phyloP scores from a whole-genome alignment of 2,888 invertebrate species.

The Himalopsyche kuldschensis region DNA sequence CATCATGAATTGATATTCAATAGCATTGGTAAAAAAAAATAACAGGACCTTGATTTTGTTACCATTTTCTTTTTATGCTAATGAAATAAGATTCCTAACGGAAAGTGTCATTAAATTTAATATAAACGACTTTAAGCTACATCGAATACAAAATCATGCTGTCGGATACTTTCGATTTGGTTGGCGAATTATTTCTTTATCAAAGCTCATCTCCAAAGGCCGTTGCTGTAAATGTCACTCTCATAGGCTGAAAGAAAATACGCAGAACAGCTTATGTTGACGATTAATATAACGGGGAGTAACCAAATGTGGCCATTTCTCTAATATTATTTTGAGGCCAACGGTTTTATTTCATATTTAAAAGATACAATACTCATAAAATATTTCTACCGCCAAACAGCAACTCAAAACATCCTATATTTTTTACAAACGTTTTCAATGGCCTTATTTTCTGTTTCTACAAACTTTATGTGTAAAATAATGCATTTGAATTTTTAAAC shows the following conservation, averaged over 20 bases:
- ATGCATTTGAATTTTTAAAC: too few species aligned
- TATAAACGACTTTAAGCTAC: background rate
- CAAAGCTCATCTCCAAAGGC: background rate
- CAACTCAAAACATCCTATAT: background rate
- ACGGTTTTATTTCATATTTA: background rate
- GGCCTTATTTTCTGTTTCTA: background rate
- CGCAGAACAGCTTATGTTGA: background rate
- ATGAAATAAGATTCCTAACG: background rate
- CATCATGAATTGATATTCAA: too few species aligned
- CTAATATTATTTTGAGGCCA: background rate
- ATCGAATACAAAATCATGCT: background rate
- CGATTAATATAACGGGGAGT: background rate
- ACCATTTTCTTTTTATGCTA: background rate
- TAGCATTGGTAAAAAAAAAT: too few species aligned
- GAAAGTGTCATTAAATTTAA: background rate
- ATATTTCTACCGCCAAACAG: background rate
- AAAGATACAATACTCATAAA: background rate
- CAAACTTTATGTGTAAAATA: too few species aligned
- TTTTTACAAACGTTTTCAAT: background rate
- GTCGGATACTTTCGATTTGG: background rate
- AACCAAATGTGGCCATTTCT: background rate
- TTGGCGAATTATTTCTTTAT: background rate
- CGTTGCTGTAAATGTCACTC: background rate
- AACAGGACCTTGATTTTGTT: background rate
- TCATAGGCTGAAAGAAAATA: background rate